Evolutionary conservation across 2,888 invertebrate species (phyloP).

Genomic region (Caenorhabditis uteleia): DNA sequence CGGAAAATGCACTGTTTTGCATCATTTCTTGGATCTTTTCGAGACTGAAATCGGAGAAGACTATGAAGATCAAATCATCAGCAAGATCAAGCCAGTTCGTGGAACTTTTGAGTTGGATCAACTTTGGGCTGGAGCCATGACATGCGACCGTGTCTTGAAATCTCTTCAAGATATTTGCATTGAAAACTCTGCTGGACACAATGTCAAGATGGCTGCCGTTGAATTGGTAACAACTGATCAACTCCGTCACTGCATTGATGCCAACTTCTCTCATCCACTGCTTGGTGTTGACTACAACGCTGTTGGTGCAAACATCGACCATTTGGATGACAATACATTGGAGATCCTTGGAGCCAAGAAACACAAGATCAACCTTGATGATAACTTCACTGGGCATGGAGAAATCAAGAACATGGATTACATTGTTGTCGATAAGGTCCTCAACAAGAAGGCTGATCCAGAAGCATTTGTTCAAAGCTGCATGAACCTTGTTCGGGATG

Average conservation of each 20-base stretch:
- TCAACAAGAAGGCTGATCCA: slow-evolving; percentile 63
- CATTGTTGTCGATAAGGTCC: slow-evolving; percentile 63
- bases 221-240: slow-evolving; percentile 64
- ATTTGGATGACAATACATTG: slow-evolving; percentile 65
- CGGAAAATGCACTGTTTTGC: slow-evolving; percentile 60
- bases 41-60: slow-evolving; percentile 33
- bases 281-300: slow-evolving; percentile 53
- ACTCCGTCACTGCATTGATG: slow-evolving; percentile 57
- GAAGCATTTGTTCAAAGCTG: slow-evolving; percentile 57
- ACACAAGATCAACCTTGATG: slow-evolving; percentile 52
- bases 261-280: slow-evolving; percentile 65
- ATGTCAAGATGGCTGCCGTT: slow-evolving; percentile 59
- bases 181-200: slow-evolving; percentile 69
- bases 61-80: slow-evolving; percentile 43
- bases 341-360: slow-evolving; percentile 62
- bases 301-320: slow-evolving; percentile 53
- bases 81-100: slow-evolving; percentile 53
- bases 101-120: slow-evolving; percentile 64
- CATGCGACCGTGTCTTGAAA: slow-evolving; percentile 63
- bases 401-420: slow-evolving; percentile 66
- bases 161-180: slow-evolving; percentile 65
- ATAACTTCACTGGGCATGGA: slow-evolving; percentile 48
- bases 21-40: slow-evolving; percentile 55
- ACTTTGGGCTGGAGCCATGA: slow-evolving; percentile 61
- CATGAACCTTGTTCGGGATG: slow-evolving; percentile 66